These are phyloP conservation scores for Ia io DNA, from an alignment of 2,113 vertebrate species.

Conservation along the genomic window DNA sequence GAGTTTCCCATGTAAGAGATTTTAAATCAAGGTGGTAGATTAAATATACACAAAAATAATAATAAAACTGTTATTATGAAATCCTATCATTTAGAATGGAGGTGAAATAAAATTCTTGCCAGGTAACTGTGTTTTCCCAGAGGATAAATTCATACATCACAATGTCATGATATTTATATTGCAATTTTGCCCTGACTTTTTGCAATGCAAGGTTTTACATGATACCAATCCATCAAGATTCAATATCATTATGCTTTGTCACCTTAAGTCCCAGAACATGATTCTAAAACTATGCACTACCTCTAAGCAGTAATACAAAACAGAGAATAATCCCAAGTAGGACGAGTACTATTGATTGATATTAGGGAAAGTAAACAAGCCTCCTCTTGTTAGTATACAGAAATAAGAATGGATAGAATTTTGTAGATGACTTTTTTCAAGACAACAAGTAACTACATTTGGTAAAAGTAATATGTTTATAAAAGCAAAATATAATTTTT, in stretches of 20 bases:
- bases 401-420: background rate
- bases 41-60: background rate
- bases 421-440: background rate
- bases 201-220: slow-evolving; percentile 25
- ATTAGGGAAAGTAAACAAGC: background rate
- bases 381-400: background rate
- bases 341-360: background rate
- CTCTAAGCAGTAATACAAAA: background rate
- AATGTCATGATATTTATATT: slow-evolving; percentile 26
- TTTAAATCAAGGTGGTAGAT: background rate
- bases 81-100: background rate
- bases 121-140: background rate
- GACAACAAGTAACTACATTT: background rate
- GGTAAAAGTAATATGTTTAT: background rate
- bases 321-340: background rate
- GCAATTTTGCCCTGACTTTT: slow-evolving; percentile 1
- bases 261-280: slow-evolving; percentile 6
- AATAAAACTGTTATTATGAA: background rate
- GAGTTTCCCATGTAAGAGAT: background rate
- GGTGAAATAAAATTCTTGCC: background rate
- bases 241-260: slow-evolving; percentile 22
- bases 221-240: slow-evolving; percentile 37
- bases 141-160: slow-evolving; percentile 40
- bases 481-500: background rate
- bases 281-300: background rate